Percentiles rank a stretch among this genome's conserved stretches.
phyloP scores from a whole-genome alignment of 2,888 invertebrate genomes.

The Dicranocentrus wangi region DNA sequence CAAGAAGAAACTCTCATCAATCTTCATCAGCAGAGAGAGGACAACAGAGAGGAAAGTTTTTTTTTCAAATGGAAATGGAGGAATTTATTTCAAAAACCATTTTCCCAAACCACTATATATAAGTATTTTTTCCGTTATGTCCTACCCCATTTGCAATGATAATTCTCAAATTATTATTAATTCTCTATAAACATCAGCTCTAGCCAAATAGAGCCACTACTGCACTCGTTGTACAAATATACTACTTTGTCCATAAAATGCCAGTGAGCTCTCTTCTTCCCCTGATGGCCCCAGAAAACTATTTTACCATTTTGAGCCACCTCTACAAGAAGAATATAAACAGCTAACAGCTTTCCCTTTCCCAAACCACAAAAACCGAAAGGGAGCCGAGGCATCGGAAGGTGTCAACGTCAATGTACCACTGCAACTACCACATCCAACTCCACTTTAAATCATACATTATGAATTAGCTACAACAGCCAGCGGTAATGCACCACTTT shows the following conservation, averaged over 20 bases:
- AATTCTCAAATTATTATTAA: too few species aligned
- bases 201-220: too few species aligned
- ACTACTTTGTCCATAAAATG: too few species aligned
- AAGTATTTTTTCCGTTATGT: background rate
- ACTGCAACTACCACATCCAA: background rate
- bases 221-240: too few species aligned
- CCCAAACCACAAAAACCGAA: too few species aligned
- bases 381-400: background rate
- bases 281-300: too few species aligned
- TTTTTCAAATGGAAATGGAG: background rate
- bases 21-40: conserved; percentile 34
- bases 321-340: too few species aligned
- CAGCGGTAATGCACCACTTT: background rate
- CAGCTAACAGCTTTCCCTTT: too few species aligned
- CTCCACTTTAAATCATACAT: conserved; percentile 18
- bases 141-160: background rate
- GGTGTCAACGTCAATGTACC: background rate
- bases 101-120: background rate
- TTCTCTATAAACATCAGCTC: too few species aligned
- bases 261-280: too few species aligned
- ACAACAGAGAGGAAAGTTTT: conserved; percentile 1
- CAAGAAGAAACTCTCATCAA: conserved; percentile 32
- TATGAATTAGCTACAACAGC: conserved; percentile 15
- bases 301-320: too few species aligned
- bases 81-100: background rate